Conservation (phyloP, 2,113 vertebrate genomes). For the Neodontobutis hainanensis region DNA sequence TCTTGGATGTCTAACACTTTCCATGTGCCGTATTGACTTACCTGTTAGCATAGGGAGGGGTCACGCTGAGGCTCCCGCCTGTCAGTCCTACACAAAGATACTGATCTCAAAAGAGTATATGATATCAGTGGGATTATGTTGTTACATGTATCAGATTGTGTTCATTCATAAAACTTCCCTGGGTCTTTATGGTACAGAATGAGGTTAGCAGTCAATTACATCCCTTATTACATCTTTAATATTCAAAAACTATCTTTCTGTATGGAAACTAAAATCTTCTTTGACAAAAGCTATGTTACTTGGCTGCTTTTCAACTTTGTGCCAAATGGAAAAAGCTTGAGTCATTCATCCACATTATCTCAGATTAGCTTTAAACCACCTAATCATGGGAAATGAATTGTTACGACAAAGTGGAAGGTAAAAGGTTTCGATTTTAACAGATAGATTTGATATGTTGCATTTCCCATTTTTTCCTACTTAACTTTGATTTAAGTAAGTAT, state of each 20-base stretch:
- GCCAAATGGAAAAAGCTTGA: constrained; percentile 28
- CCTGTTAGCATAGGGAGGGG: constrained; percentile 47
- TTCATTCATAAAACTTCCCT: neutral
- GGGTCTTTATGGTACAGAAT: constrained; percentile 15
- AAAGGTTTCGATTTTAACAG: constrained; percentile 44
- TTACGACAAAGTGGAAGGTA: constrained; percentile 57
- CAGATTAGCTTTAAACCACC: constrained; percentile 55
- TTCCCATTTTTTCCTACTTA: constrained; percentile 5
- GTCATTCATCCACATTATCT: constrained; percentile 52
- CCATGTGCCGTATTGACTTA: constrained; percentile 53
- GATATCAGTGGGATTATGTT: constrained; percentile 19
- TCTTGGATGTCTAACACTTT: constrained; percentile 33
- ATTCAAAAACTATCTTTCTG: constrained; percentile 7
- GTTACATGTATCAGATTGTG: constrained; percentile 1
- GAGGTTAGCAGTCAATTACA: constrained; percentile 52
- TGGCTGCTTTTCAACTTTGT: constrained; percentile 41
- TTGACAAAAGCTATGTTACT: constrained; percentile 33
- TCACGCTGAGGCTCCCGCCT: constrained; percentile 24
- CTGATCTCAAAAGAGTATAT: constrained; percentile 17
- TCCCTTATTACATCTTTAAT: constrained; percentile 31
- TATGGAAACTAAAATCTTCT: constrained; percentile 9
- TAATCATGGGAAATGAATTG: constrained; percentile 70
- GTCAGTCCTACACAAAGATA: constrained; percentile 46
- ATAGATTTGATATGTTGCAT: constrained; percentile 22
- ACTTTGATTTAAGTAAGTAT: too few species aligned